Evolutionary conservation across 2,888 invertebrate genomes (phyloP), one percentile per base, ranked within the genome.

Genomic region (Suillia variegata): DNA sequence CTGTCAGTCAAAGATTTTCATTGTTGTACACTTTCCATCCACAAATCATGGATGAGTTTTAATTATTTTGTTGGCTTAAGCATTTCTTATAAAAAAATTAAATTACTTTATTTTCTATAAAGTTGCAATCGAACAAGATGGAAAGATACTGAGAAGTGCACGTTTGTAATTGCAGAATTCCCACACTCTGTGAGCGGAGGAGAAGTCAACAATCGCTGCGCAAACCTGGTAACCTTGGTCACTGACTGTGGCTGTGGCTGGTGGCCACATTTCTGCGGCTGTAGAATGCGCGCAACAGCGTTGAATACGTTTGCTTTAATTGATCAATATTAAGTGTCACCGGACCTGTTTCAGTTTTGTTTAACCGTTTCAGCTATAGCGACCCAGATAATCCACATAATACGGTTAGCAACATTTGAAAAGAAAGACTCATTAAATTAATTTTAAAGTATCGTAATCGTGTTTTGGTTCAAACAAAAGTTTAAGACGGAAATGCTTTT

Each of bases 261-360:
- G n/a, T n/a, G n/a, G n/a, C n/a, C n/a, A n/a, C n/a, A n/a, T n/a
- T n/a, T n/a, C n/a, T 10, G 26, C 5, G 26, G 26, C 26, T 26
- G 17, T 15, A 1, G 3, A 49, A 50, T 12, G 21, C 22, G 21
- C 15, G 33, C 42, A 34, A 8, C 13, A 18, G 17, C 13, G 15
- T 13, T 49, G 48, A 17, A 31, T 49, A 38, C 54, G n/a, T n/a
- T 17, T 20, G 47, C 33, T 59, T 56, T 59, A 68, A 65, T 62
- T 62, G 62, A 53, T 57, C 61, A 63, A 52, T 60, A 62, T 15
- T 56, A 38, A 63, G 68, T 72, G 73, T 65, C 66, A 71, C 71
- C 69, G 67, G 26, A 26, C 26, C 26, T 6, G 26, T 26, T 26
- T 26, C 26, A n/a, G n/a, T n/a, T n/a, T n/a, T n/a, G n/a, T n/a